Percentiles rank a stretch among this genome's conserved stretches.
phyloP scores from a whole-genome alignment of 2,888 invertebrate species.

The Stegana nigrithorax region DNA sequence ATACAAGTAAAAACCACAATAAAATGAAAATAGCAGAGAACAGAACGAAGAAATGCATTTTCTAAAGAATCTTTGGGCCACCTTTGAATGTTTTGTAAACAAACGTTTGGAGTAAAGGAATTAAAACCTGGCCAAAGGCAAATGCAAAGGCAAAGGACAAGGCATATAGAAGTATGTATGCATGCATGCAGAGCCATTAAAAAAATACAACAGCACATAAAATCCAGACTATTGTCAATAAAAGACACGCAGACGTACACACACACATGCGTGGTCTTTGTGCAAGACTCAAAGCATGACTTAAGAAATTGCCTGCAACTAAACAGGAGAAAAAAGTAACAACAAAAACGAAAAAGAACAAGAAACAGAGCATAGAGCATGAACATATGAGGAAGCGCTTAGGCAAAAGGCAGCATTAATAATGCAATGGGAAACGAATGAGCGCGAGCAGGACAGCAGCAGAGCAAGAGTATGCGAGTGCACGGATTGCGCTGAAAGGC shows the following conservation, averaged over 20 bases:
- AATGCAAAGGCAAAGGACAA: too few species aligned
- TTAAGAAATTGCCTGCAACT: constrained; percentile 4
- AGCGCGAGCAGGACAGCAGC: background rate
- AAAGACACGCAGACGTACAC: background rate
- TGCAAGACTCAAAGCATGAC: constrained; percentile 7
- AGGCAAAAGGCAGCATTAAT: background rate
- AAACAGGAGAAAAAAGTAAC: background rate
- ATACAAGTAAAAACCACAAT: background rate
- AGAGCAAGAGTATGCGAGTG: background rate
- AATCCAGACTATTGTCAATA: background rate
- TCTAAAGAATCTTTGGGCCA: constrained; percentile 6
- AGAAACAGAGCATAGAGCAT: too few species aligned
- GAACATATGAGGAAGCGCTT: background rate
- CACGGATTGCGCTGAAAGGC: background rate
- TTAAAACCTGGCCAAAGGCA: constrained; percentile 32
- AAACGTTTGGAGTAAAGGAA: constrained; percentile 53
- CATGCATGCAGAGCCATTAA: too few species aligned
- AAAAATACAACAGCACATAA: background rate
- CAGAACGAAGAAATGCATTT: background rate
- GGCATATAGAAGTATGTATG: too few species aligned
- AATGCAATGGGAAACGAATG: background rate
- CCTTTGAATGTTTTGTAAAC: constrained; percentile 48
- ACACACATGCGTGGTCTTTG: background rate
- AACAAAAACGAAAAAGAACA: too few species aligned
- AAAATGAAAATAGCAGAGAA: background rate